Conservation (phyloP, 2,888 invertebrate species). For the Ramazzottius varieornatus region DNA sequence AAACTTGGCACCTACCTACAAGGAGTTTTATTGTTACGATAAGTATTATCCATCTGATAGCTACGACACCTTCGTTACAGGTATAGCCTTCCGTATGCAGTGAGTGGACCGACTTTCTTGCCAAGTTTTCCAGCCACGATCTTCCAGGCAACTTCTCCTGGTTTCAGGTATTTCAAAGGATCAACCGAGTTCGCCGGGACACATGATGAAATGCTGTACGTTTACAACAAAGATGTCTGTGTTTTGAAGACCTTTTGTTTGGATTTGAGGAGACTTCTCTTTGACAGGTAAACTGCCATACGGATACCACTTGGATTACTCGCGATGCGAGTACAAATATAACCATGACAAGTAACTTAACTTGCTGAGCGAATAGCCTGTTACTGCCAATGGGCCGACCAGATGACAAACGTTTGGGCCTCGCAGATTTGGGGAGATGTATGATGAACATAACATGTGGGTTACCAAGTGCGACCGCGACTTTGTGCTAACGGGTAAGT, state of each 20-base stretch:
- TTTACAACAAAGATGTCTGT: not conserved
- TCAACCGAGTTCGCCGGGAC: too few relatives aligned
- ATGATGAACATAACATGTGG: not conserved
- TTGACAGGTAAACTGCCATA: not conserved
- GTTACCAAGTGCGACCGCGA: not conserved
- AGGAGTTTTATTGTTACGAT: slow-evolving; percentile 2
- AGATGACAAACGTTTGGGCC: not conserved
- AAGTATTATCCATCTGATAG: not conserved
- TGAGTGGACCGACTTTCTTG: too few relatives aligned
- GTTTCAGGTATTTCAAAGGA: too few relatives aligned
- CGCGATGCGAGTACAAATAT: not conserved
- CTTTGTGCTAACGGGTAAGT: not conserved
- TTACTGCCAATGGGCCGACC: not conserved
- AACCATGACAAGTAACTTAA: not conserved
- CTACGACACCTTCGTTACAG: not conserved
- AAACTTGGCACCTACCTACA: too few relatives aligned
- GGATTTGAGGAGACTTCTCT: too few relatives aligned
- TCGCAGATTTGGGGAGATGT: not conserved
- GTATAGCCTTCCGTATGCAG: too few relatives aligned
- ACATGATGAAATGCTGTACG: too few relatives aligned
- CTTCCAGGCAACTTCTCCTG: too few relatives aligned
- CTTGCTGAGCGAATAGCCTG: not conserved
- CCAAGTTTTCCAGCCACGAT: too few relatives aligned
- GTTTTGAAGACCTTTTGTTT: not conserved
- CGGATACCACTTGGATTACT: not conserved